phyloP scores from a whole-genome alignment of 2,113 vertebrate species.

The Myotis brandtii region DNA sequence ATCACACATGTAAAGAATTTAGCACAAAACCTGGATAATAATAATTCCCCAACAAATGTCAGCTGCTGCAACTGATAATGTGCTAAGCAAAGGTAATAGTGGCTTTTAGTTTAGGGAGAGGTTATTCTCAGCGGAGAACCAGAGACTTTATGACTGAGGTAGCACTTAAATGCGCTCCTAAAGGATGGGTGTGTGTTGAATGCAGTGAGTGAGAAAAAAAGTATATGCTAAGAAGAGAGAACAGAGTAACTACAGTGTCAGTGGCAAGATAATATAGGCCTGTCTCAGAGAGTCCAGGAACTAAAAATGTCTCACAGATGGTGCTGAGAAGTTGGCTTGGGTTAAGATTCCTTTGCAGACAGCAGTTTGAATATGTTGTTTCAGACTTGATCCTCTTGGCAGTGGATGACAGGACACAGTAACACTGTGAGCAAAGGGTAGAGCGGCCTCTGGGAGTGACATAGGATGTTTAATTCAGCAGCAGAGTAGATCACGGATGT shows the following conservation, averaged over 20 bases:
- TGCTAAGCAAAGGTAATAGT: not conserved
- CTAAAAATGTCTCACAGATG: not conserved
- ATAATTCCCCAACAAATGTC: not conserved
- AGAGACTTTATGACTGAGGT: not conserved
- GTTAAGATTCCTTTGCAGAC: not conserved
- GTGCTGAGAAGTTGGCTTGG: not conserved
- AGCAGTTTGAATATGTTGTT: not conserved
- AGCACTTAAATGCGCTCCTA: not conserved
- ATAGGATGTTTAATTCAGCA: not conserved
- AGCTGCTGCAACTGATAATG: not conserved
- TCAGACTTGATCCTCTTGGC: not conserved
- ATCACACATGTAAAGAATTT: not conserved
- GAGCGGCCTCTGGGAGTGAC: not conserved
- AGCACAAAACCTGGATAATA: not conserved
- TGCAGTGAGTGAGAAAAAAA: not conserved
- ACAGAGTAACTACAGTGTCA: not conserved
- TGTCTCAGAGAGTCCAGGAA: not conserved
- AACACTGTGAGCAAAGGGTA: not conserved
- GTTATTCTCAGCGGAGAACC: not conserved
- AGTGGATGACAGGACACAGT: not conserved
- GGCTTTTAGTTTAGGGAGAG: not conserved
- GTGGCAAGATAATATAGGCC: fast-evolving
- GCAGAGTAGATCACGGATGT: not conserved
- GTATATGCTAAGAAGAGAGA: not conserved
- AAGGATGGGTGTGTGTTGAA: not conserved